Evolutionary conservation across 2,888 invertebrate species (phyloP), one percentile per base, ranked within the genome.

Genomic region (Epinotia demarniana): DNA sequence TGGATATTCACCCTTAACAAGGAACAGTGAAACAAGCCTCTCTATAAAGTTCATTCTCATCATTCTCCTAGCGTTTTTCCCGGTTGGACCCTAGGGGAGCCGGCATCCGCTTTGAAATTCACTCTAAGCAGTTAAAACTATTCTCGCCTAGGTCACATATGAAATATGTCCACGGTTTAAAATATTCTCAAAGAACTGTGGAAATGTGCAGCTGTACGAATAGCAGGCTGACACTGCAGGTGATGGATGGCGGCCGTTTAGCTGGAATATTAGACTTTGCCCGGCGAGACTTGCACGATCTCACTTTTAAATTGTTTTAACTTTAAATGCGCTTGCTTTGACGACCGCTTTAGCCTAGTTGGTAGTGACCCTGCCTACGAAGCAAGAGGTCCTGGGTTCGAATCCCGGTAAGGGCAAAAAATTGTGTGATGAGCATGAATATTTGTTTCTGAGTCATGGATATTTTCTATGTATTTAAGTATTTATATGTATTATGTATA

Each of bases 241-340:
- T 68, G 68, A 68, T 58, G 23, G 39, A 68, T 68, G 57, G 68
- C 9, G 13, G 43, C 58, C 39, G 58, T 68, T 67, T 68, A 58
- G 68, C 43, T 11, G 43, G 23, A 43, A 43, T 43, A 68, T 68
- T 68, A 68, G 68, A 43, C 68, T 57, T n/a, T 9, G 18, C 39
- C 6, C 39, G 23, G 33, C 19, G 33, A 33, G 39, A 33, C 53
- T 23, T n/a, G 53, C 27, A 2, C 53, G n/a, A 27, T 53, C 53
- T 66, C 66, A 16, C 64, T 64, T 49, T 64, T 27, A 46, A 64
- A 9, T 64, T 64, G 61, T n/a, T 53, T 5, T 53, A 53, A 53
- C 13, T 33, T 33, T 61, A 33, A 16, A 61, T n/a, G n/a, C n/a
- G n/a, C n/a, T n/a, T n/a, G n/a, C n/a, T n/a, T n/a, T n/a, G n/a